Evolutionary conservation across 1,140 invertebrate genomes (phyloP), one percentile per base, ranked within the genome.

Genomic region (Pseudomyrmex flavicornis): DNA sequence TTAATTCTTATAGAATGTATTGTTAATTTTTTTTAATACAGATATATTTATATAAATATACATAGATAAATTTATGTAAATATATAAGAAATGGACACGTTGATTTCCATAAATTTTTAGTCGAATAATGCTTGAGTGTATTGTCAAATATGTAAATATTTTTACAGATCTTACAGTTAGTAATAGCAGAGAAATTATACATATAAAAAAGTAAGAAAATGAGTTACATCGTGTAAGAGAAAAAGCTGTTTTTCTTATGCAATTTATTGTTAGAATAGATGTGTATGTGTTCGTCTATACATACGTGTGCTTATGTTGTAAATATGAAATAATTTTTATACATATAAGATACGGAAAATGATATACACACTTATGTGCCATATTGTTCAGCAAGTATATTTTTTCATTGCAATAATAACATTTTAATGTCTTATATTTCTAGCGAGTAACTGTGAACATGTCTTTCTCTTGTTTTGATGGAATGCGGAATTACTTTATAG

Each of bases 321-420:
- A 26, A 76, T 35, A 61, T 61, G 7, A 8, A 54, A n/a, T 35
- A 54, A 35, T 35, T 35, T 5, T 13, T 75, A 26, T 26, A 63
- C 26, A 44, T 17, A 82, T 72, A 26, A 35, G 61, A 68, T 69
- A 73, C 56, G 20, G 56, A 73, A 76, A 69, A 80, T 69, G 17
- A 75, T 50, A 65, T 62, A 26, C 35, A 63, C 44, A 70, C 48
- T 69, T 52, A 26, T 26, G 15, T 74, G 56, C 20, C 77, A 62
- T 44, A 76, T 80, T 87, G 54, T 89, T 87, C 85, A 90, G 89
- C 89, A 85, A 85, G 85, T 74, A 83, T 63, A 73, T 79, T 26
- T 83, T 83, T 13, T 35, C 35, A 13, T 76, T 90, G 89, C 83
- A 87, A 75, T 35, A 70, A 46, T 85, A 90, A 90, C 75, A 85